Percentiles rank a stretch among this genome's conserved stretches.
These are phyloP conservation scores for Alca torda DNA, from an alignment of 2,797 vertebrate genomes.

Conservation along the genomic window DNA sequence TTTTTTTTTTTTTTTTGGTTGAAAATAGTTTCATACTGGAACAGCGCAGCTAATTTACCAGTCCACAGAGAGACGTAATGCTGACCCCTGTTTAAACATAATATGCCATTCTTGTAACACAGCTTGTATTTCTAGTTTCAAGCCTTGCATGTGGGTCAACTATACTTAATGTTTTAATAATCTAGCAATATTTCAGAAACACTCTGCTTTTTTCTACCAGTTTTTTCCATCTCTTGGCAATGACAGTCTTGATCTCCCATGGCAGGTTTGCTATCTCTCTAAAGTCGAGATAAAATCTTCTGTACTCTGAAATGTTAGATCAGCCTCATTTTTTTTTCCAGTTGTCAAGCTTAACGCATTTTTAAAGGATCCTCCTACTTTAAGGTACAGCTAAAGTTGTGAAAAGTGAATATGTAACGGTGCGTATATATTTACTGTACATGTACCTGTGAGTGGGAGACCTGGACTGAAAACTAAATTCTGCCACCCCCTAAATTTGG, in stretches of 20 bases:
- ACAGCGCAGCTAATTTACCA: background rate
- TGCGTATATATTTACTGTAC: background rate
- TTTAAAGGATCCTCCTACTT: constrained; percentile 32
- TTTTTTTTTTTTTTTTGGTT: background rate
- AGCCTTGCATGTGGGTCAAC: background rate
- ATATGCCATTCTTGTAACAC: background rate
- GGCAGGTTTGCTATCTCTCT: background rate
- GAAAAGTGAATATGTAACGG: background rate
- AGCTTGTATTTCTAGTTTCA: background rate
- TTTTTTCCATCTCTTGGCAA: background rate
- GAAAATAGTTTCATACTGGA: background rate
- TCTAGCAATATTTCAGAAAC: background rate
- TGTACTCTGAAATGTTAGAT: constrained; percentile 15
- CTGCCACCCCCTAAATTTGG: background rate
- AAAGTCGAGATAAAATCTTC: constrained; percentile 13
- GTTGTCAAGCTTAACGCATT: background rate
- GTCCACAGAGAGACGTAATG: background rate
- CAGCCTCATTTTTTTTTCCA: background rate
- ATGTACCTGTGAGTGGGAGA: background rate
- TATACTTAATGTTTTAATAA: background rate
- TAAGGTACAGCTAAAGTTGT: background rate
- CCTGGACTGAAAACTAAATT: background rate
- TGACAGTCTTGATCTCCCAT: background rate
- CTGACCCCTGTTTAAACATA: background rate
- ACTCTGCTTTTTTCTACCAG: background rate